A percentile compares a stretch with the other conserved stretches of the same genome.
Evolutionary conservation across 2,797 vertebrate genomes (phyloP).

Genomic region (Labeo calbasu): DNA sequence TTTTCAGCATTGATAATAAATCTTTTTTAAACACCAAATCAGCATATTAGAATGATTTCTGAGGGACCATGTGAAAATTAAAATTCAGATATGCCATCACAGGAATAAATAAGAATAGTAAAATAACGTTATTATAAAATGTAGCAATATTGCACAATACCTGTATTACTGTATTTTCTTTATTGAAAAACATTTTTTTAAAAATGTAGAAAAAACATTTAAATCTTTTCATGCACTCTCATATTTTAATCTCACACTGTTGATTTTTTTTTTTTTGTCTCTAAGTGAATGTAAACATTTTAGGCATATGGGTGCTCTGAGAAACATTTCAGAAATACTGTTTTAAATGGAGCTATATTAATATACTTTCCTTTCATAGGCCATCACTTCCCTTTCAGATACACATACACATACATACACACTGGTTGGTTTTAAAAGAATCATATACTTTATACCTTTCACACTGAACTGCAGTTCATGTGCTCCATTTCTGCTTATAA

Average conservation of each 20-base stretch:
- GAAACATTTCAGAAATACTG: not conserved
- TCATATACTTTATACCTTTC: not conserved
- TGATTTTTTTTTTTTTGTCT: no score
- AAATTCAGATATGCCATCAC: not conserved
- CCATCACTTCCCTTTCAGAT: not conserved
- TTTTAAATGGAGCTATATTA: not conserved
- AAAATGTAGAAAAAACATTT: no score
- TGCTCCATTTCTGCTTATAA: not conserved
- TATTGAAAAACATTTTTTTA: no score
- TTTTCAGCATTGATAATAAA: not conserved
- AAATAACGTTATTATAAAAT: not conserved
- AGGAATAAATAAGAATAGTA: not conserved
- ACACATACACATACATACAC: not conserved
- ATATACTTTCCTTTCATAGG: not conserved
- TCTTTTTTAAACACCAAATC: not conserved
- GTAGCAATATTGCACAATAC: not conserved
- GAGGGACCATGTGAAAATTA: not conserved
- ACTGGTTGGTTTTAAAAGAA: not conserved
- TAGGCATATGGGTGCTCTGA: no score
- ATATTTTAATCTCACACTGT: not conserved
- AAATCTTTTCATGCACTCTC: not conserved
- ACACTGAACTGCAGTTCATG: slow-evolving; percentile 13
- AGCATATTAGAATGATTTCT: not conserved
- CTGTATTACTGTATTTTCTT: no score
- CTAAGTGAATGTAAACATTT: no score